These are phyloP conservation scores for Emmelina monodactyla DNA, from an alignment of 2,888 invertebrate species.

Conservation along the genomic window DNA sequence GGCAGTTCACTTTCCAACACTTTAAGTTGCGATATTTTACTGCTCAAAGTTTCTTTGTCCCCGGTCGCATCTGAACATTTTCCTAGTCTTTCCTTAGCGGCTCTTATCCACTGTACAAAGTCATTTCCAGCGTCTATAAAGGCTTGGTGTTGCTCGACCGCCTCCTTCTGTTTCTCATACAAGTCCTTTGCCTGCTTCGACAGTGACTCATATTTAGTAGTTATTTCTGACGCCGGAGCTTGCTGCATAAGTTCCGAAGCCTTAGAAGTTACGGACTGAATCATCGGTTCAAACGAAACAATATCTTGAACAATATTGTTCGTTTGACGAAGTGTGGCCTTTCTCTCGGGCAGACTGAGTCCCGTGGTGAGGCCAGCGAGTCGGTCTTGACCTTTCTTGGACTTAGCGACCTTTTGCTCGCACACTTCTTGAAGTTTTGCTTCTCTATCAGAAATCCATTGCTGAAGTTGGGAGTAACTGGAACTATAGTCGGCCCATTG, in stretches of 20 bases:
- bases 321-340: constrained; percentile 88
- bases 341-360: constrained; percentile 83
- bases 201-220: constrained; percentile 87
- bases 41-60: constrained; percentile 86
- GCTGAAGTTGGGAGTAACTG: constrained; percentile 88
- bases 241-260: constrained; percentile 92
- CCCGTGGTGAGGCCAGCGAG: constrained; percentile 75
- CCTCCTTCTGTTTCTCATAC: constrained; percentile 87
- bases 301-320: constrained; percentile 97
- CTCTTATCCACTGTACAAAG: constrained; percentile 90
- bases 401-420: constrained; percentile 82
- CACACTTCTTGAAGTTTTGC: constrained; percentile 90
- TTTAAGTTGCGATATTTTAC: constrained; percentile 86
- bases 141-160: constrained; percentile 89
- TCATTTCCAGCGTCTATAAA: constrained; percentile 92
- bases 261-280: constrained; percentile 92
- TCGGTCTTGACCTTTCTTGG: constrained; percentile 76
- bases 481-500: constrained; percentile 98
- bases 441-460: constrained; percentile 95
- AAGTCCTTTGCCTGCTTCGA: constrained; percentile 90
- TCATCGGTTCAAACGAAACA: constrained; percentile 96
- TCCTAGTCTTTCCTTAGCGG: constrained; percentile 87
- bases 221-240: constrained; percentile 90
- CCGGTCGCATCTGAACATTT: constrained; percentile 94
- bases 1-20: constrained; percentile 84